Base-by-base conservation (phyloP, 2,113 vertebrate genomes). In the Phaethon lepturus region DNA sequence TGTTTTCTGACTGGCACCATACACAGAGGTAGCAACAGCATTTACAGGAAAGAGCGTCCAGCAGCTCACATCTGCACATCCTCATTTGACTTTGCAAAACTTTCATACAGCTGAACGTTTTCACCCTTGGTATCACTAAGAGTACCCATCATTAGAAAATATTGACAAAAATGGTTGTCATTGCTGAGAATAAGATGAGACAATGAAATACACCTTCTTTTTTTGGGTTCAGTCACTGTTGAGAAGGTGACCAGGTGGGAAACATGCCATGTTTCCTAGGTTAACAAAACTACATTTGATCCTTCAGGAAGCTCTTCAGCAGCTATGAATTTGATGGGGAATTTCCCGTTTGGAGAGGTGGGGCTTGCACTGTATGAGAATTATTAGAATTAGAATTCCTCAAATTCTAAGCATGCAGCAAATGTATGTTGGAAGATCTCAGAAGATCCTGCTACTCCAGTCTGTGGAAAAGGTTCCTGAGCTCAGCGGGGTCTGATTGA, bases 331-430 rank as follows among this genome's bases (percentile, higher is more conserved):
- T 69, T 85, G 33, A 45, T 23, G 11, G 45, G 31, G 33, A 77
- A 90, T 58, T 66, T 58, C 9, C 44, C 15, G 1, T 35, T 74
- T 88, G 60, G 68, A 81, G 72, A 56, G 19, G 10, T n/a, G 23
- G n/a, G 18, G 6, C 13, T 44, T 81, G 56, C 3, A 18, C 0
- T 0, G 16, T 11, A n/a, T 5, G 4, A 89, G 17, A 58, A 38
- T 38, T 38, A 38, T 38, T 38, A 38, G 38, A 38, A 38, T 38
- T 38, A 38, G 38, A 89, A 80, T 14, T 73, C 44, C 35, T 84
- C n/a, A 45, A 4, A 71, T 49, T 45, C 71, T 63, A 85, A 66
- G 22, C 50, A 62, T 2, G 0, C 8, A 53, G 40, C 33, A 74
- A 90, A 47, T 23, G 8, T 5, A n/a, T 13, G 22, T 20, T 72